Conservation (phyloP, 2,113 vertebrate species). For the Tapirus terrestris region DNA sequence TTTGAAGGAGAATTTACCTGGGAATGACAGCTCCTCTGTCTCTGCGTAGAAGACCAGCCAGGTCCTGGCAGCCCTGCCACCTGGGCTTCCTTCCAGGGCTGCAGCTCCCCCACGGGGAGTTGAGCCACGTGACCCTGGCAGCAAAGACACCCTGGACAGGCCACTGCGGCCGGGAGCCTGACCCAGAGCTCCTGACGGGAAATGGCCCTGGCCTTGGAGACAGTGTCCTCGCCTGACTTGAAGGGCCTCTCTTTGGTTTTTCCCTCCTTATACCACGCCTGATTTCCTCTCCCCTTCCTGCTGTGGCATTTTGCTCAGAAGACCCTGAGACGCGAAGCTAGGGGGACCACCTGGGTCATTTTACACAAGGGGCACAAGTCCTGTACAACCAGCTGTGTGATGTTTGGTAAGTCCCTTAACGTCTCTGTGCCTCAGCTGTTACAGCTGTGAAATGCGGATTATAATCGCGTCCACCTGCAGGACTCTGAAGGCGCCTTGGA, state of each 20-base stretch:
- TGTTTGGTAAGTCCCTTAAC: background rate
- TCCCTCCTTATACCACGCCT: background rate
- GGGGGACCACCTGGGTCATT: background rate
- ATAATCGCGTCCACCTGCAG: background rate
- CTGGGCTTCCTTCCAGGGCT: conserved; percentile 27
- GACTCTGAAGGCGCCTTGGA: background rate
- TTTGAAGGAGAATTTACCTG: background rate
- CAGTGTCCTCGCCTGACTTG: background rate
- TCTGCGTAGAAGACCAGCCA: background rate
- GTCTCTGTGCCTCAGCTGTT: background rate
- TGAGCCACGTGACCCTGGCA: background rate
- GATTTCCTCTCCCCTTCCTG: background rate
- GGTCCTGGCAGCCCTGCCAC: background rate
- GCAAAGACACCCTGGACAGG: background rate
- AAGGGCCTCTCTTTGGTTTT: background rate
- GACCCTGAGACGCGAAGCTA: background rate
- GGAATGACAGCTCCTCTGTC: background rate
- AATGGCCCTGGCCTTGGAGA: background rate
- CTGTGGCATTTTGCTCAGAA: background rate
- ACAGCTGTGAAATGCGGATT: background rate
- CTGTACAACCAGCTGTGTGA: background rate
- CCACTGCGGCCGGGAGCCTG: background rate
- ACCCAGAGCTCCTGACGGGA: background rate
- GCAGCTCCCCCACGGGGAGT: background rate
- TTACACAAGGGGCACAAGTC: background rate